Base-by-base conservation (phyloP, 2,888 invertebrate species). In the Hydraecia micacea region DNA sequence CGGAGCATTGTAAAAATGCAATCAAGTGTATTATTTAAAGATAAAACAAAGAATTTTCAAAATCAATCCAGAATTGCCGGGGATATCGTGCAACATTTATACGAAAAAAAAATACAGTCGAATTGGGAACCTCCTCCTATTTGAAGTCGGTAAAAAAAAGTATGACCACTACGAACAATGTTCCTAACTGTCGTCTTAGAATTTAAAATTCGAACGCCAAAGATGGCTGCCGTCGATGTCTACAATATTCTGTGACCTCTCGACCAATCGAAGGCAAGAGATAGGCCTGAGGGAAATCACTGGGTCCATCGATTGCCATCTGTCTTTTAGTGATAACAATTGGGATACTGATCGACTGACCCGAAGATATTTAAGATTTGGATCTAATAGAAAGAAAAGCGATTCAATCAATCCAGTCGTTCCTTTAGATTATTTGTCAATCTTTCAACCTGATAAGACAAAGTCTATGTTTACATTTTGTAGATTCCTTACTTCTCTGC, bases 251-350 rank as follows among this genome's bases (percentile, higher is more conserved):
- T 78, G 67, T 67, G 86, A 81, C 75, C 78, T 79, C 66, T 85
- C 55, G 55, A 55, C 72, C 69, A 80, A 80, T 79, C 46, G 52
- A 36, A 76, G 58, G 63, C 62, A 52, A 75, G 71, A 58, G 52
- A 63, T 58, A 75, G 77, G 73, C 87, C 86, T 87, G 62, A 83
- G 90, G 90, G 89, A 91, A 92, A 92, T 92, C 91, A 90, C 79
- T 79, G 84, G 80, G 83, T 81, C 73, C 78, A 85, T 86, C 84
- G 77, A 80, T 88, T 75, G 77, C 80, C 74, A 90, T 91, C 88
- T 86, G 84, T 91, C 91, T 90, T 78, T 87, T 89, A 88, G 85
- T 88, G 92, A 92, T 92, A 91, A 88, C 83, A 81, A 70, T 84
- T 83, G 84, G 82, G 91, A 91, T 91, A 88, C 88, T 91, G 91